Evolutionary conservation across 2,888 invertebrate species (phyloP), one percentile per base, ranked within the genome.

Genomic region (Heliothis peltigera): DNA sequence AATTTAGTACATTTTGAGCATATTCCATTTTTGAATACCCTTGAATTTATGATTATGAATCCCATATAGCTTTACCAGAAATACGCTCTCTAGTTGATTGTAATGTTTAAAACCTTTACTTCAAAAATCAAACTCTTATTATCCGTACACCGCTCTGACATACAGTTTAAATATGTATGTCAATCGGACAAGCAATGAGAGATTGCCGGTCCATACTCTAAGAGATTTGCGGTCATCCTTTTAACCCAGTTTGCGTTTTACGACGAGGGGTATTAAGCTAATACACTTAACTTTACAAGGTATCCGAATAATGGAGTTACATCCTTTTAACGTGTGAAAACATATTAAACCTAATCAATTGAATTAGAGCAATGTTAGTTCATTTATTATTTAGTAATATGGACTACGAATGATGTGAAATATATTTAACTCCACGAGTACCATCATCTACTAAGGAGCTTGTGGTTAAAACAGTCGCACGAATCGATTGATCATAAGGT

Each of bases 141-240:
- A 17, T 3, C 5, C 7, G 0, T 15, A 17, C 7, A n/a, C 5
- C 21, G 39, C 12, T 19, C 32, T 53, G 53, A 28, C 43, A 5
- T 39, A 6, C 25, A 53, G 46, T 52, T 57, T 66, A 52, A 66
- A 68, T 68, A 66, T 67, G 43, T 53, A 59, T 67, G 43, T 43
- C 60, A 68, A 67, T 67, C 25, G 43, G 44, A 53, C 18, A 18
- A 48, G 25, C 21, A 19, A 32, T 68, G 42, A 43, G 52, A 69
- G 60, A 67, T 59, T 59, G 51, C 48, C 22, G 6, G 60, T 59
- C 25, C 52, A 48, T 68, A 17, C 46, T 48, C 21, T 68, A 48
- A 68, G 59, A 59, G 59, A 59, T 67, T 59, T 68, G 59, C 35
- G 47, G 52, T 68, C 17, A 6, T 35, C 43, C 35, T 43, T 67